A percentile compares a stretch with the other conserved stretches of the same genome.
Conservation (phyloP, 2,113 vertebrate genomes). For the Microcebus lehilahytsara region DNA sequence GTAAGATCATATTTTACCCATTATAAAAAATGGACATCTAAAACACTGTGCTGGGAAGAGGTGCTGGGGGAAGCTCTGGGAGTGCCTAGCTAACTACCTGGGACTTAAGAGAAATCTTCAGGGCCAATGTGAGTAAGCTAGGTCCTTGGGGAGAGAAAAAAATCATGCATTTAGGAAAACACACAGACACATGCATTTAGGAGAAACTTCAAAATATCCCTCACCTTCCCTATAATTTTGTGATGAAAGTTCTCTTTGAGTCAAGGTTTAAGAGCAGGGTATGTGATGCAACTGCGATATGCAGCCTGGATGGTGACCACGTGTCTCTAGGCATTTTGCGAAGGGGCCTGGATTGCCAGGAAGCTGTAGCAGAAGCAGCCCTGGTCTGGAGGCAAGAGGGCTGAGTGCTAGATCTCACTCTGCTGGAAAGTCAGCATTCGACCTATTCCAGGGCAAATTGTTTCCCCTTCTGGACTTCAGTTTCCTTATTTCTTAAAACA, state of each 20-base stretch:
- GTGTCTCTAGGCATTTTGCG: neutral
- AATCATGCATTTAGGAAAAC: neutral
- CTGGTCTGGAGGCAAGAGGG: neutral
- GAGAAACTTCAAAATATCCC: neutral
- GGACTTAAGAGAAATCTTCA: neutral
- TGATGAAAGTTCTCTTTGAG: neutral
- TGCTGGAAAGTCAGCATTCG: neutral
- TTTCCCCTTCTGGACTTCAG: neutral
- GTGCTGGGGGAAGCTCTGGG: neutral
- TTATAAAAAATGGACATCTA: neutral
- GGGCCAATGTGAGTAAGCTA: neutral
- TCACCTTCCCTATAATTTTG: neutral
- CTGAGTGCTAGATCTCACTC: neutral
- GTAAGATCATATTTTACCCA: neutral
- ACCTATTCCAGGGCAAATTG: neutral
- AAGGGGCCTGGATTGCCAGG: no score
- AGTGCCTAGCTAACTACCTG: neutral
- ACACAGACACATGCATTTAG: neutral
- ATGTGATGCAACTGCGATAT: neutral
- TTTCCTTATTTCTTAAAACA: neutral
- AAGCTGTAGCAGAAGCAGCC: neutral
- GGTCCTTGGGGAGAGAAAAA: neutral
- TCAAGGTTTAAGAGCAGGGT: neutral
- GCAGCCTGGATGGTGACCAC: neutral
- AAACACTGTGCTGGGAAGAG: neutral